phyloP scores from a whole-genome alignment of 2,888 invertebrate species.

The Cheilosia urbana region DNA sequence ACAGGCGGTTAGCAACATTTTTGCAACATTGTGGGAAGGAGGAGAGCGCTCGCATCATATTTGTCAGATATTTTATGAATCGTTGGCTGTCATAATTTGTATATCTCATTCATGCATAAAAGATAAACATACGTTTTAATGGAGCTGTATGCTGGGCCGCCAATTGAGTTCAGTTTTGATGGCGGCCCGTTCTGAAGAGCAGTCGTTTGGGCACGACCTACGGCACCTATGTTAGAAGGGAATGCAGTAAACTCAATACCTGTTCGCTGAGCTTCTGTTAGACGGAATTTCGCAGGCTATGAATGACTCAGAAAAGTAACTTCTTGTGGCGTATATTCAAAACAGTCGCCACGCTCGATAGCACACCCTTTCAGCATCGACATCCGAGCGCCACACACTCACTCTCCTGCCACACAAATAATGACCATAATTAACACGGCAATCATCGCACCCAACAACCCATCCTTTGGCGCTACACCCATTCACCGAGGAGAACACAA shows the following conservation, averaged over 20 bases:
- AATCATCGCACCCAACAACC: constrained; percentile 52
- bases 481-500: not conserved
- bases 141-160: not conserved
- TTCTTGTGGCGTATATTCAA: no score
- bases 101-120: constrained; percentile 31
- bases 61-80: constrained; percentile 39
- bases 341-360: constrained; percentile 21
- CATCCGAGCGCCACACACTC: constrained; percentile 27
- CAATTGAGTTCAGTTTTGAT: not conserved
- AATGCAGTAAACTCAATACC: no score
- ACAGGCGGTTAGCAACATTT: constrained; percentile 41
- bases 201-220: no score
- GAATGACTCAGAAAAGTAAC: no score
- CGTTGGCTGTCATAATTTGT: constrained; percentile 42
- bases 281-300: no score
- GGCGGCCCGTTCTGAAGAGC: no score
- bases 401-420: constrained; percentile 35
- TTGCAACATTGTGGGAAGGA: constrained; percentile 7
- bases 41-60: not conserved
- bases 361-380: constrained; percentile 52
- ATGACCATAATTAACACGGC: constrained; percentile 63
- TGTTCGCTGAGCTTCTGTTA: no score
- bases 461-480: constrained; percentile 29
- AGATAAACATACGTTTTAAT: constrained; percentile 42
- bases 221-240: no score